phyloP scores from a whole-genome alignment of 2,113 vertebrate genomes.

The Apodemus sylvaticus region DNA sequence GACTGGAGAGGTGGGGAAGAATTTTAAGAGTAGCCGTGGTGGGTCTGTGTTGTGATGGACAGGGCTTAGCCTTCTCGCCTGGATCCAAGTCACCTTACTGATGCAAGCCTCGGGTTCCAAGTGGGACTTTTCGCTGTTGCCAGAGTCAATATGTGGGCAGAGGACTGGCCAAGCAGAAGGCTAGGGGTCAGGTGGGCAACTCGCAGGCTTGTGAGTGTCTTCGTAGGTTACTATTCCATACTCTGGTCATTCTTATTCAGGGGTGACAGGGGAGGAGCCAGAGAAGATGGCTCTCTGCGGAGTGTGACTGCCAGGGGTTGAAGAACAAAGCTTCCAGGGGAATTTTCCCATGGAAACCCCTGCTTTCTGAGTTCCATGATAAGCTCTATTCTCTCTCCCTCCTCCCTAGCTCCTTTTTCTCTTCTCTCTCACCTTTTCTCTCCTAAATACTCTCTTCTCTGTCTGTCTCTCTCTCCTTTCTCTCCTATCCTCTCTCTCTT shows the following conservation, averaged over 20 bases:
- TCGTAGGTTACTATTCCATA: not conserved
- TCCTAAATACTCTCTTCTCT: not conserved
- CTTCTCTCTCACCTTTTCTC: not conserved
- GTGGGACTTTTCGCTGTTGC: not conserved
- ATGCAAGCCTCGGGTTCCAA: not conserved
- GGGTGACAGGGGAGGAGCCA: not conserved
- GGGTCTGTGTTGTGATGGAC: not conserved
- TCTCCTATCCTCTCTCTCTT: not conserved
- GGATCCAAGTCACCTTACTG: not conserved
- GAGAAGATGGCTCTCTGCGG: not conserved
- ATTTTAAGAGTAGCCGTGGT: not conserved
- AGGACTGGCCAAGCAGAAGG: not conserved
- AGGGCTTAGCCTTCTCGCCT: not conserved
- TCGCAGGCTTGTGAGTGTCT: not conserved
- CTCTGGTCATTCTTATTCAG: not conserved
- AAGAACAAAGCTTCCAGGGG: not conserved
- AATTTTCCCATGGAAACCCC: not conserved
- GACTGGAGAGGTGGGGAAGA: not conserved
- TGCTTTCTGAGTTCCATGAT: not conserved
- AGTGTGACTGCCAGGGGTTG: not conserved
- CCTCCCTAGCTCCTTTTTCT: too few relatives aligned
- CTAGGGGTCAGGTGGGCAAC: not conserved
- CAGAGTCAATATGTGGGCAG: not conserved
- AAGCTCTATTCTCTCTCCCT: not conserved
- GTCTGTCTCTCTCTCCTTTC: too few relatives aligned